Evolutionary conservation across 2,797 vertebrate species (phyloP).

Genomic region (Sebastiscus albofasciatus): DNA sequence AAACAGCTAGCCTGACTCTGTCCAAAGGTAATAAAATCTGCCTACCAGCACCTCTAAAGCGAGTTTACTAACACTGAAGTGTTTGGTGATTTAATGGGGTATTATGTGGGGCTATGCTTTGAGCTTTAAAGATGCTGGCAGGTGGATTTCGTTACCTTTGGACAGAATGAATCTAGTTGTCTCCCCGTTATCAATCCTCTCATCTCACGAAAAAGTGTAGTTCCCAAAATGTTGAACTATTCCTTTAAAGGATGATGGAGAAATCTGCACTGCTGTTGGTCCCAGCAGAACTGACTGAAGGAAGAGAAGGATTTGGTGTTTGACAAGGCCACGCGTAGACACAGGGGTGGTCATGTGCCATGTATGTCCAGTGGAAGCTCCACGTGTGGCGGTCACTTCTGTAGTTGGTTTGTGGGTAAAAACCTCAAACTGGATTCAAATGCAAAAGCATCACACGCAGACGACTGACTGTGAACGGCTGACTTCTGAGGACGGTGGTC

Average conservation of each 20-base stretch:
- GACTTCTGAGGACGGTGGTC: slow-evolving; percentile 28
- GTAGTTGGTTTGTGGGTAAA: slow-evolving; percentile 46
- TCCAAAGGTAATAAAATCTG: background rate
- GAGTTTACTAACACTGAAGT: background rate
- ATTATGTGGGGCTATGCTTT: background rate
- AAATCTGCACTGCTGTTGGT: background rate
- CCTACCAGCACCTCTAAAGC: accelerated
- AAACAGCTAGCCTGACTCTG: background rate
- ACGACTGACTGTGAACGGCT: slow-evolving; percentile 17
- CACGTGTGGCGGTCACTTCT: slow-evolving; percentile 39
- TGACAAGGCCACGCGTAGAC: background rate
- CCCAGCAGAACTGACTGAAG: background rate
- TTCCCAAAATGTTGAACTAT: background rate
- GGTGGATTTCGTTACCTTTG: background rate
- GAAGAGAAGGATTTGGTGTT: background rate
- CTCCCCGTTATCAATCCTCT: background rate
- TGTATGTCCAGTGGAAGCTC: slow-evolving; percentile 31
- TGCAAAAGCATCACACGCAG: slow-evolving; percentile 35
- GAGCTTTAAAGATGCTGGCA: background rate
- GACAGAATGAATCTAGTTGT: background rate
- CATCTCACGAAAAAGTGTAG: background rate
- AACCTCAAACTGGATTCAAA: slow-evolving; percentile 52
- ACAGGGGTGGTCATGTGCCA: slow-evolving; percentile 13
- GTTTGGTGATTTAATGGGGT: background rate
- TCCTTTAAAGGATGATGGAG: background rate